phyloP scores from a whole-genome alignment of 2,888 invertebrate genomes.

The Mongoloraphidia duomilia region DNA sequence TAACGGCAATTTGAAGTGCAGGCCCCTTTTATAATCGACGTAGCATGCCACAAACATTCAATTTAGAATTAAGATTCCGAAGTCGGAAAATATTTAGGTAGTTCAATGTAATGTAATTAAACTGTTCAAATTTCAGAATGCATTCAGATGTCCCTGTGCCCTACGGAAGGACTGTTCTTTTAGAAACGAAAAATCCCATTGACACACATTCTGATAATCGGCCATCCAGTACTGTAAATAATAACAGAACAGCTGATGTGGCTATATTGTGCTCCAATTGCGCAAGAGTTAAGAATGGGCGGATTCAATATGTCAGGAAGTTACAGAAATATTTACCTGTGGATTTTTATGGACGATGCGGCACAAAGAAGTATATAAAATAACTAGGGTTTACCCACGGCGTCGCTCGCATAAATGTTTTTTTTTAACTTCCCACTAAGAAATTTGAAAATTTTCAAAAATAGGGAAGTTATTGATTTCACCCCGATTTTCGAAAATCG shows the following conservation, averaged over 20 bases:
- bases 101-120: background rate
- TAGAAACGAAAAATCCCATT: slow-evolving; percentile 9
- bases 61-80: background rate
- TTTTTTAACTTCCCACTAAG: too few species aligned
- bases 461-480: too few species aligned
- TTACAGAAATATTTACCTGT: slow-evolving; percentile 43
- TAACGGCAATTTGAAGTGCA: too few species aligned
- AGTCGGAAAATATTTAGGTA: too few species aligned
- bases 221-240: slow-evolving; percentile 16
- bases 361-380: slow-evolving; percentile 22
- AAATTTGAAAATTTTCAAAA: too few species aligned
- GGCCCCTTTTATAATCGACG: too few species aligned
- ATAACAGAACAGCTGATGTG: slow-evolving; percentile 32
- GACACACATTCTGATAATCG: slow-evolving; percentile 3
- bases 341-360: slow-evolving; percentile 42
- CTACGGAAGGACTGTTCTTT: slow-evolving; percentile 41
- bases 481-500: too few species aligned
- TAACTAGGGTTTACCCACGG: too few species aligned
- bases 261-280: slow-evolving; percentile 47
- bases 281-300: slow-evolving; percentile 32
- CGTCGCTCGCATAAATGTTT: too few species aligned
- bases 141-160: slow-evolving; percentile 51
- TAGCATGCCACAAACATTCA: too few species aligned
- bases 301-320: slow-evolving; percentile 33
- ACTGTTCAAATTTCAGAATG: slow-evolving; percentile 31